phyloP scores from a whole-genome alignment of 2,113 vertebrate genomes.

The Zootoca vivipara region DNA sequence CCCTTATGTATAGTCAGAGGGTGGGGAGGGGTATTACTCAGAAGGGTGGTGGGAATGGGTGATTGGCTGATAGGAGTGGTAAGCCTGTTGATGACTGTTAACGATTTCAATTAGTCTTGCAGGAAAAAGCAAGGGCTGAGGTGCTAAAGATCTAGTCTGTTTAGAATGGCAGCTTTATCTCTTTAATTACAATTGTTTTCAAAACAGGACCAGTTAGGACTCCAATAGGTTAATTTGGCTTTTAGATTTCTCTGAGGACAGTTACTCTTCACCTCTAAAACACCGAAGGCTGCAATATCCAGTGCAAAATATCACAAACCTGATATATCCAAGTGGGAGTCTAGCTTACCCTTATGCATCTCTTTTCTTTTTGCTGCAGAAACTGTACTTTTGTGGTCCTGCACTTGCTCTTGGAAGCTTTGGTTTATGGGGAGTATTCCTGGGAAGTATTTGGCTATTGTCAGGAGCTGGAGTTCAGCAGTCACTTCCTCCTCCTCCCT shows the following conservation, averaged over 20 bases:
- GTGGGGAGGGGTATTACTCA: too few relatives aligned
- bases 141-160: too few relatives aligned
- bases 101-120: too few relatives aligned
- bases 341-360: neutral
- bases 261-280: neutral
- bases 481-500: constrained; percentile 81
- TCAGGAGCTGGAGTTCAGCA: constrained; percentile 84
- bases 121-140: too few relatives aligned
- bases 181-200: neutral
- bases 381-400: constrained; percentile 84
- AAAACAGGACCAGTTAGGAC: constrained; percentile 37
- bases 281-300: neutral
- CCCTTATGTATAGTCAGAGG: too few relatives aligned
- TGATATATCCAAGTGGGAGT: neutral
- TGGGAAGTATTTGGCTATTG: constrained; percentile 89
- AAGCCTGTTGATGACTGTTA: too few relatives aligned
- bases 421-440: constrained; percentile 87
- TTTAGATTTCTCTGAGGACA: neutral
- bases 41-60: too few relatives aligned
- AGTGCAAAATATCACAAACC: neutral
- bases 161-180: too few relatives aligned
- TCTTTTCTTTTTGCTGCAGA: constrained; percentile 69
- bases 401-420: constrained; percentile 83
- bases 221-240: neutral
- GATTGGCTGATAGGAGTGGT: too few relatives aligned